These are phyloP conservation scores for Creontiades dilutus DNA, from an alignment of 2,888 invertebrate genomes.

Conservation along the genomic window DNA sequence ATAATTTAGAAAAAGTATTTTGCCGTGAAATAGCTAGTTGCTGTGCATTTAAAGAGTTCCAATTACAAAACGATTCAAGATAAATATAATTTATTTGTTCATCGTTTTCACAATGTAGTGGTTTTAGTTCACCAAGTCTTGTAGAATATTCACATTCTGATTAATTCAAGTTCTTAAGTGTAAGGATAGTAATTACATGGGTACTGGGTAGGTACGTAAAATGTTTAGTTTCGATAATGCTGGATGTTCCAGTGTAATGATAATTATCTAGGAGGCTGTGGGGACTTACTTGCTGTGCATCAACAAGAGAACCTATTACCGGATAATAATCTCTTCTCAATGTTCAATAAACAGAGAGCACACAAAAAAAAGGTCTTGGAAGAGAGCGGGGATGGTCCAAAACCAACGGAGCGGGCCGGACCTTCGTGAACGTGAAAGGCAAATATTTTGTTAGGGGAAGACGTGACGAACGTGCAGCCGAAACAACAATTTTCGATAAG, in stretches of 20 bases:
- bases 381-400: neutral
- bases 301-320: constrained; percentile 25
- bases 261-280: neutral
- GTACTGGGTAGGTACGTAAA: too few relatives aligned
- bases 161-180: too few relatives aligned
- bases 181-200: too few relatives aligned
- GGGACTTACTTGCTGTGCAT: neutral
- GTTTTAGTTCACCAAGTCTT: too few relatives aligned
- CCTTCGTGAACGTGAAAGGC: constrained; percentile 24
- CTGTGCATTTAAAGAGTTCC: too few relatives aligned
- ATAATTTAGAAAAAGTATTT: too few relatives aligned
- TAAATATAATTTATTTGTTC: too few relatives aligned
- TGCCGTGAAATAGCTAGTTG: too few relatives aligned
- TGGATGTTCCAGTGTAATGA: neutral
- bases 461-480: constrained; percentile 24
- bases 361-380: neutral
- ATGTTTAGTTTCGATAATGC: too few relatives aligned
- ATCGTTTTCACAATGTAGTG: too few relatives aligned
- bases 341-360: constrained; percentile 6
- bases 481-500: constrained; percentile 33
- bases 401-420: neutral
- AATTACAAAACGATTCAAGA: too few relatives aligned
- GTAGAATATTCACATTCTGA: too few relatives aligned
- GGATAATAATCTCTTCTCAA: constrained; percentile 3
- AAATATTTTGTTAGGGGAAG: constrained; percentile 17